These are phyloP conservation scores for Eupithecia subfuscata DNA, from an alignment of 2,888 invertebrate genomes.

Conservation along the genomic window DNA sequence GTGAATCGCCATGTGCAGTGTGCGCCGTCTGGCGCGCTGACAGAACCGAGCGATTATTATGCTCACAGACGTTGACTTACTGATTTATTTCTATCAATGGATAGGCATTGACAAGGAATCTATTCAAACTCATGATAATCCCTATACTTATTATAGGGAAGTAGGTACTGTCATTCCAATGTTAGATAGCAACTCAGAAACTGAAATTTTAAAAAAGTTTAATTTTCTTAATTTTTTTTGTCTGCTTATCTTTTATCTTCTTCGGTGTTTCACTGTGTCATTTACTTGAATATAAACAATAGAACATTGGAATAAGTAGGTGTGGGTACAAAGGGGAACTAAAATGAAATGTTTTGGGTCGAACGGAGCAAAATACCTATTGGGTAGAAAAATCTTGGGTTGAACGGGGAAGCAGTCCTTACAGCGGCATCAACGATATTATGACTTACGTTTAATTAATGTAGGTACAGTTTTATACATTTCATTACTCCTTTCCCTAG, in stretches of 20 bases:
- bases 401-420: too few species aligned
- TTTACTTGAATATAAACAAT: too few species aligned
- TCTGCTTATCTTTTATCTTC: too few species aligned
- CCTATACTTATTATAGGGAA: neutral
- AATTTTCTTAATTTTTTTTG: too few species aligned
- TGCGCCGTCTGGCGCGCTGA: conserved; percentile 76
- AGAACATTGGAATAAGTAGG: too few species aligned
- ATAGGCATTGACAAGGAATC: conserved; percentile 13
- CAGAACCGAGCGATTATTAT: conserved; percentile 70
- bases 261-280: too few species aligned
- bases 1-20: conserved; percentile 75
- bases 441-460: neutral
- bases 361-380: too few species aligned
- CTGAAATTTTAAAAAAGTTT: too few species aligned
- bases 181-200: neutral
- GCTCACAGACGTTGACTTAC: conserved; percentile 67
- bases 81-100: conserved; percentile 62
- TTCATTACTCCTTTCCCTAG: conserved; percentile 2
- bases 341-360: too few species aligned
- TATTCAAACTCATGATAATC: conserved; percentile 7
- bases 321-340: too few species aligned
- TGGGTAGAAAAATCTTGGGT: too few species aligned
- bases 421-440: neutral
- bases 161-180: neutral
- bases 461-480: neutral